Conservation (phyloP, 2,888 invertebrate genomes). For the Tetranychus piercei region DNA sequence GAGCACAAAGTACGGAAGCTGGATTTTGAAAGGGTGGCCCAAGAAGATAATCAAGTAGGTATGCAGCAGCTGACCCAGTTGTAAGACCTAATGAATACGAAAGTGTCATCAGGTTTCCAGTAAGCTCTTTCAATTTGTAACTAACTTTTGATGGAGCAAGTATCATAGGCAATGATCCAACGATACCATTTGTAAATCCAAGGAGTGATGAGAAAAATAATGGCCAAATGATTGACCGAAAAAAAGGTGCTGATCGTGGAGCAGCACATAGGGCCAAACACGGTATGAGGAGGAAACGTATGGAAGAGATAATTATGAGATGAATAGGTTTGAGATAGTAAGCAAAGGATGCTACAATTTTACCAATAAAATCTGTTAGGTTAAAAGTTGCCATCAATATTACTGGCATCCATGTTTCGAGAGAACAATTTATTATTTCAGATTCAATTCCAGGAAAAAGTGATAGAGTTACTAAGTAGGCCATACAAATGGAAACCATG, state of each 20-base stretch:
- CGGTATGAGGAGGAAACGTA: slow-evolving; percentile 56
- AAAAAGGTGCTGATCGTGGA: slow-evolving; percentile 53
- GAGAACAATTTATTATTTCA: slow-evolving; percentile 61
- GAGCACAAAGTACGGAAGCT: neutral
- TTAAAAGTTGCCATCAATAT: slow-evolving; percentile 75
- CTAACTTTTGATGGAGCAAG: slow-evolving; percentile 68
- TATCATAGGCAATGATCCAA: slow-evolving; percentile 82
- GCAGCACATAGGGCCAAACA: slow-evolving; percentile 60
- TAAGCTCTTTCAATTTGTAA: slow-evolving; percentile 64
- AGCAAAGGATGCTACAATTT: slow-evolving; percentile 31
- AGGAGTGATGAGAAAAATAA: slow-evolving; percentile 48
- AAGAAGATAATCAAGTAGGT: slow-evolving; percentile 38
- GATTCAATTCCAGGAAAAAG: slow-evolving; percentile 77
- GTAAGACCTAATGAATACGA: slow-evolving; percentile 73
- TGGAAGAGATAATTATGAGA: slow-evolving; percentile 51
- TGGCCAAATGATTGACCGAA: slow-evolving; percentile 46
- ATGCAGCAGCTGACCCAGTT: slow-evolving; percentile 63
- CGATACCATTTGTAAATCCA: slow-evolving; percentile 65
- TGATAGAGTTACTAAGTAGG: slow-evolving; percentile 71
- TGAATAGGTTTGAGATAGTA: slow-evolving; percentile 9
- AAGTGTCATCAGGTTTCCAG: slow-evolving; percentile 84
- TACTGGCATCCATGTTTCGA: slow-evolving; percentile 77
- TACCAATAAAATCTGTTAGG: slow-evolving; percentile 63
- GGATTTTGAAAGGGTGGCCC: neutral
- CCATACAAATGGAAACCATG: slow-evolving; percentile 69